A percentile compares a stretch with the other conserved stretches of the same genome.
Conservation (phyloP, 1,140 invertebrate species). For the Agraylea sexmaculata region DNA sequence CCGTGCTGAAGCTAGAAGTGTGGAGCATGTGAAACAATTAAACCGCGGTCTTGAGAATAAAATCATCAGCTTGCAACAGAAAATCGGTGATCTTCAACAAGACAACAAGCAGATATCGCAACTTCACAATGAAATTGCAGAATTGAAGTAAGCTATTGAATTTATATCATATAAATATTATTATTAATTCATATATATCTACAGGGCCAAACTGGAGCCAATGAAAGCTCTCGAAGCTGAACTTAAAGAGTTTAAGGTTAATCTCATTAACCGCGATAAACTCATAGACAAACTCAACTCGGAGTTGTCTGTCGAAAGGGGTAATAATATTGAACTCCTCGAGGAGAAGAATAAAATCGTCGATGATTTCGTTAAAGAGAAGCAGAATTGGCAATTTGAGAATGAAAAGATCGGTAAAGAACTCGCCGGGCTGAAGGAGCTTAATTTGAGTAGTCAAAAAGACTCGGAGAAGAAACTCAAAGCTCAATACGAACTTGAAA, state of each 20-base stretch:
- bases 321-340: constrained; percentile 64
- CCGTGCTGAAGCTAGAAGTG: constrained; percentile 78
- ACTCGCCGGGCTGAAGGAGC: constrained; percentile 51
- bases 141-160: constrained; percentile 43
- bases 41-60: constrained; percentile 98
- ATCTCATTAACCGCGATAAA: constrained; percentile 46
- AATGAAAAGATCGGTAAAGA: constrained; percentile 55
- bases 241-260: constrained; percentile 50
- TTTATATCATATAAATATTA: background rate
- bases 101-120: constrained; percentile 54
- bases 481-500: constrained; percentile 57
- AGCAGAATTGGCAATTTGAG: constrained; percentile 43
- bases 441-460: constrained; percentile 48
- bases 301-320: constrained; percentile 49
- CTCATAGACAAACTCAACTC: constrained; percentile 44
- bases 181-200: constrained; percentile 14
- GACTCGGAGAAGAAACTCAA: constrained; percentile 49
- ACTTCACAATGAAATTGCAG: constrained; percentile 51
- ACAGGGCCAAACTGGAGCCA: constrained; percentile 51
- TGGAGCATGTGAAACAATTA: constrained; percentile 89
- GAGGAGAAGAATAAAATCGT: constrained; percentile 53
- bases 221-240: constrained; percentile 61
- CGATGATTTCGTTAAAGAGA: constrained; percentile 47
- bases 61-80: constrained; percentile 92
- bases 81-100: constrained; percentile 72